A percentile compares a stretch with the other conserved stretches of the same genome.
Conservation (phyloP, 2,797 vertebrate genomes). For the Enteromius trimaculatus region DNA sequence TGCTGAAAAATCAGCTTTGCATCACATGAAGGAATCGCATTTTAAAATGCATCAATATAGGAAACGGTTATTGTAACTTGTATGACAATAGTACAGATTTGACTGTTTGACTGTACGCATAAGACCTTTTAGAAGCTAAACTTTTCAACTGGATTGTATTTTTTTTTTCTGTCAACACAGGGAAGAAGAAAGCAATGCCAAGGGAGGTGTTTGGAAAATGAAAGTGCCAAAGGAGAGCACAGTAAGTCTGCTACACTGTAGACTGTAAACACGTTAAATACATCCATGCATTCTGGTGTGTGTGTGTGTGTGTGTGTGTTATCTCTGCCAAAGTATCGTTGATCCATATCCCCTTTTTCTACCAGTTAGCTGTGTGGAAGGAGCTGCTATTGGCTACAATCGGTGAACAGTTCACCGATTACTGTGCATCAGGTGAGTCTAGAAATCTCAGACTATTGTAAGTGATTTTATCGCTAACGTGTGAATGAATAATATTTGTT, state of each 20-base stretch:
- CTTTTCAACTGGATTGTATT: not conserved
- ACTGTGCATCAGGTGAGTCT: constrained; percentile 86
- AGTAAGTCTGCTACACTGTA: constrained; percentile 73
- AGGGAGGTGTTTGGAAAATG: constrained; percentile 97
- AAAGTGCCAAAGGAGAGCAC: constrained; percentile 94
- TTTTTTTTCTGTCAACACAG: constrained; percentile 67
- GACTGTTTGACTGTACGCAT: not conserved
- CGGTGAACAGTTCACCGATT: constrained; percentile 95
- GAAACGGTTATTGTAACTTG: not conserved
- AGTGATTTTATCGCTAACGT: not conserved
- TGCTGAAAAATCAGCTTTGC: not conserved
- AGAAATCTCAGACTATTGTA: not conserved
- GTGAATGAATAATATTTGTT: not conserved
- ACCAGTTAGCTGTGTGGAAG: constrained; percentile 91
- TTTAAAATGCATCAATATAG: not conserved
- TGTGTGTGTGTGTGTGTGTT: no score
- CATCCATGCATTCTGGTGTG: not conserved
- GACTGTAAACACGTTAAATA: not conserved
- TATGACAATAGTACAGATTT: not conserved
- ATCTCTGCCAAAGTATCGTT: not conserved
- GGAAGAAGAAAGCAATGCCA: constrained; percentile 98
- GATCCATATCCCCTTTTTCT: constrained; percentile 60
- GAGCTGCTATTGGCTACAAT: constrained; percentile 92
- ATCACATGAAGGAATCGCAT: not conserved
- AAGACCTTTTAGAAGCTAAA: not conserved